Conservation (phyloP, 2,113 vertebrate species). For the Ursus arctos region DNA sequence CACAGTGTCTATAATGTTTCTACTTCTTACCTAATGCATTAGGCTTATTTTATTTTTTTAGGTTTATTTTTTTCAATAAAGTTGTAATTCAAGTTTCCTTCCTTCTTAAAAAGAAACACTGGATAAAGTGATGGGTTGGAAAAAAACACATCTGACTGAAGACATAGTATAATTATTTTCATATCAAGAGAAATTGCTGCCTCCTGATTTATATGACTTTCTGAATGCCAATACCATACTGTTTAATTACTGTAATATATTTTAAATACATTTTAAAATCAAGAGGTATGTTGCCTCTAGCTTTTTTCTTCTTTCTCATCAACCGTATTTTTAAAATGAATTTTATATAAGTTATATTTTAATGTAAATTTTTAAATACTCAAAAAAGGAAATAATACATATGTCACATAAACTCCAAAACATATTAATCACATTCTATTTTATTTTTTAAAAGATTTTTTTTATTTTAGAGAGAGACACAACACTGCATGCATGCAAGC, state of each 20-base stretch:
- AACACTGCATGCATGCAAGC: background rate
- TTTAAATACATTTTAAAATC: background rate
- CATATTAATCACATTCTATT: background rate
- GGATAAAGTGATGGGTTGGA: background rate
- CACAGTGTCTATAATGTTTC: background rate
- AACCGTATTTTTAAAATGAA: background rate
- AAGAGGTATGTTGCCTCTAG: background rate
- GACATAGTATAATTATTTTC: slow-evolving; percentile 10
- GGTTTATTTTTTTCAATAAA: background rate
- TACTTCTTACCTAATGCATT: background rate
- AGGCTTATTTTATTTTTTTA: background rate
- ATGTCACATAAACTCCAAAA: background rate
- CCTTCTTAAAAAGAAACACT: background rate
- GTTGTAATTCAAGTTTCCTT: background rate
- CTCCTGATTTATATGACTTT: background rate
- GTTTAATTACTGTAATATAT: background rate
- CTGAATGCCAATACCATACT: background rate
- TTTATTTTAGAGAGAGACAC: background rate
- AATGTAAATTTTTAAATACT: background rate
- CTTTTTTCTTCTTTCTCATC: background rate
- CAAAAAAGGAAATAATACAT: background rate
- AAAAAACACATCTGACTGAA: slow-evolving; percentile 24
- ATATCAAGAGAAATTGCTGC: background rate
- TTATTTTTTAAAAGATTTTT: background rate
- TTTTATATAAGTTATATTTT: background rate